Evolutionary conservation across 2,888 invertebrate species (phyloP), one percentile per base, ranked within the genome.

Genomic region (Strigamia maritima): DNA sequence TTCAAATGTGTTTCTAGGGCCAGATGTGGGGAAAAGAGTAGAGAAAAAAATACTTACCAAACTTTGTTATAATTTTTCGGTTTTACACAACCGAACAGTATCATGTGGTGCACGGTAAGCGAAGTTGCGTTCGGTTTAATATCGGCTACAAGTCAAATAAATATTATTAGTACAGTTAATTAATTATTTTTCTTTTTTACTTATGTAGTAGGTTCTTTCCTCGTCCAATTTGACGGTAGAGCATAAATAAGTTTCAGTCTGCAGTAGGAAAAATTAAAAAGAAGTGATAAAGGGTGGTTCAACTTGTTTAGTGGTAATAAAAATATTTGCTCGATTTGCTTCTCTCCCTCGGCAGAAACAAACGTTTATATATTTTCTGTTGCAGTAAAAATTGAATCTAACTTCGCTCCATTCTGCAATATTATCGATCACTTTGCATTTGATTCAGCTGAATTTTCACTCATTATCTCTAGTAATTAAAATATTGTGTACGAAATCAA

Each of bases 191-290:
- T 60, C 4, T 60, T 22, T 60, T 87, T 87, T 87, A 94, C 94
- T 92, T 84, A 97, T 92, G 84, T 93, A 97, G 85, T 93, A 94
- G 83, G 90, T 92, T 83, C 90, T 90, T 2, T 89, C 88, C 19
- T 90, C 90, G 83, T 94, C 91, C 81, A 97, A 90, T 87, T 93
- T 92, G 79, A 95, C 92, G 7, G 96, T 94, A 16, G 96, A 95
- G 86, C 97, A 97, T 28, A 97, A 87, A 85, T 97, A 97, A 14
- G 94, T 88, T 85, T 97, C 97, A 83, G 93, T 92, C 96, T 97
- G 88, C 19, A 12, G n/a, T 60, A 19, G 24, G 19, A 60, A 75
- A 26, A 3, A 75, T 26, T 31, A 4, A 75, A 7, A 7, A 22
- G 26, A 22, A 28, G 74, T 6, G 22, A 22, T 74, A 12, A 28